These are phyloP conservation scores for Leuciscus waleckii DNA, from an alignment of 2,797 vertebrate genomes.

Conservation along the genomic window DNA sequence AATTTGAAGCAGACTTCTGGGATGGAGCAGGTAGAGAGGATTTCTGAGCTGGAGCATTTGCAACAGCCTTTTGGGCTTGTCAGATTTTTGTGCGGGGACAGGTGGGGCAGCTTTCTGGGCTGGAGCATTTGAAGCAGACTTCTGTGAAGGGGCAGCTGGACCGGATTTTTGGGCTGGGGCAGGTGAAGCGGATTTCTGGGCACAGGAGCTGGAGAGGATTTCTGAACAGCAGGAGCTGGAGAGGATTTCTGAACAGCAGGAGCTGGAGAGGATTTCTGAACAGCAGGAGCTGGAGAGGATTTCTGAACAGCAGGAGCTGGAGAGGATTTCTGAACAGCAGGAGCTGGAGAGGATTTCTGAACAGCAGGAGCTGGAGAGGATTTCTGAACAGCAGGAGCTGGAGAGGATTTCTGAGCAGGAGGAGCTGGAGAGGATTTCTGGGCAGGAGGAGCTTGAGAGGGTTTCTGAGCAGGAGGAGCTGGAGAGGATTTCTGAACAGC, in stretches of 20 bases:
- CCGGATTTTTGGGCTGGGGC: conserved; percentile 63
- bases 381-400: conserved; percentile 51
- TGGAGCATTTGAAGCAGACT: conserved; percentile 68
- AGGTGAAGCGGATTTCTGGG: conserved; percentile 31
- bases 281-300: conserved; percentile 60
- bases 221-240: conserved; percentile 67
- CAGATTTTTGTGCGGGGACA: conserved; percentile 44
- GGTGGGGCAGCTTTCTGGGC: not conserved
- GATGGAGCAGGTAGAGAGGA: not conserved
- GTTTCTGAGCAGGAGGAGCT: conserved; percentile 65
- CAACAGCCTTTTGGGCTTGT: conserved; percentile 60
- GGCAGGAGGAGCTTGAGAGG: conserved; percentile 48
- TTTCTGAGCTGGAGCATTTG: conserved; percentile 50
- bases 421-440: conserved; percentile 63
- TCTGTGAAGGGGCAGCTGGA: conserved; percentile 57
- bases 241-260: conserved; percentile 40
- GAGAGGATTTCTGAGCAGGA: conserved; percentile 57
- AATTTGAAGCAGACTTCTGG: not conserved
- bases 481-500: conserved; percentile 55
- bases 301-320: not conserved
- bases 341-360: conserved; percentile 50
- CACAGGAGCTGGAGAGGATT: not conserved
- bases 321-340: not conserved
- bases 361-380: conserved; percentile 66
- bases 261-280: conserved; percentile 62